A percentile compares a stretch with the other conserved stretches of the same genome.
Evolutionary conservation across 2,797 vertebrate species (phyloP).

Genomic region (Melanotaenia nigrans): DNA sequence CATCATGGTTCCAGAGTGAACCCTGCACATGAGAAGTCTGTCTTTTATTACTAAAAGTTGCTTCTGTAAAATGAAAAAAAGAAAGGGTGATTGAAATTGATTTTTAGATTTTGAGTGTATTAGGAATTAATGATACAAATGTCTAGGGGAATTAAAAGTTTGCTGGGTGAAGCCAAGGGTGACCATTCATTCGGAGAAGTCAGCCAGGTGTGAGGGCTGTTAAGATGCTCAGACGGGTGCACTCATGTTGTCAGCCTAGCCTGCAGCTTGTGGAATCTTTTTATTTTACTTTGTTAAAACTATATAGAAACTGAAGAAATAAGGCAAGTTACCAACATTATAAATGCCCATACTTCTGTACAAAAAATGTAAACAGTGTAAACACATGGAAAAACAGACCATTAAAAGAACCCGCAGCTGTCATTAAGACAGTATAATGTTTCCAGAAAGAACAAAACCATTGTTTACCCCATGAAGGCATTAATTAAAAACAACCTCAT

Average conservation of each 20-base stretch:
- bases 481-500: slow-evolving; percentile 41
- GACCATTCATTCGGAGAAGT: slow-evolving; percentile 60
- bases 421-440: slow-evolving; percentile 1
- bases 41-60: slow-evolving; percentile 54
- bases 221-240: slow-evolving; percentile 46
- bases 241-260: slow-evolving; percentile 34
- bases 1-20: slow-evolving; percentile 24
- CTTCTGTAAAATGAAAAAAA: slow-evolving; percentile 16
- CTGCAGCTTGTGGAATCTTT: slow-evolving; percentile 26
- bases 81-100: slow-evolving; percentile 73
- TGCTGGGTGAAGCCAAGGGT: slow-evolving; percentile 58
- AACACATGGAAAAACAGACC: background rate
- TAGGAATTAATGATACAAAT: slow-evolving; percentile 77
- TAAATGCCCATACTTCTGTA: slow-evolving; percentile 7
- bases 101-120: slow-evolving; percentile 73
- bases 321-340: slow-evolving; percentile 14
- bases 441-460: background rate
- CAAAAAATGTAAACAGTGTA: slow-evolving; percentile 3
- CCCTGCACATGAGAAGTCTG: slow-evolving; percentile 6
- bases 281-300: slow-evolving; percentile 26
- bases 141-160: slow-evolving; percentile 74
- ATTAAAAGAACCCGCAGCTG: background rate
- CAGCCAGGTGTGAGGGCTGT: slow-evolving; percentile 57
- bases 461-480: background rate
- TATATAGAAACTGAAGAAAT: slow-evolving; percentile 8